These are phyloP conservation scores for Aleiodes sp. DNA, from an alignment of 1,140 invertebrate genomes.

Conservation along the genomic window DNA sequence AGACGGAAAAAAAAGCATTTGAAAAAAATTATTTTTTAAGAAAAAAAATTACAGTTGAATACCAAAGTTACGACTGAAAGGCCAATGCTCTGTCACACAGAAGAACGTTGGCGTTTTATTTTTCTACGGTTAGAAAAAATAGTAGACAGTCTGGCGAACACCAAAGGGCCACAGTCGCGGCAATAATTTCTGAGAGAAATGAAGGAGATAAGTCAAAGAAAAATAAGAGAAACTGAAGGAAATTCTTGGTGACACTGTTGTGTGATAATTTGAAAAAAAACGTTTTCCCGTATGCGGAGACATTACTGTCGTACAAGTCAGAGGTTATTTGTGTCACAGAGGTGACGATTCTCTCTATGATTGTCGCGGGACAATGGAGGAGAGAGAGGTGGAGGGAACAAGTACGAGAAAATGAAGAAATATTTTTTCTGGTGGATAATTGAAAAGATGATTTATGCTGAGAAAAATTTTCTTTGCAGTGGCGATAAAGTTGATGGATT, in stretches of 20 bases:
- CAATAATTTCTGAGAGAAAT: too few species aligned
- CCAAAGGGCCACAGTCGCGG: too few species aligned
- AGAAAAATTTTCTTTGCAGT: too few species aligned
- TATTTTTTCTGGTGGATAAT: too few species aligned
- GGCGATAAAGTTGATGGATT: too few species aligned
- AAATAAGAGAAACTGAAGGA: too few species aligned
- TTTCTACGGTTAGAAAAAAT: neutral
- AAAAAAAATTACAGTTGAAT: too few species aligned
- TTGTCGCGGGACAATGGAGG: neutral
- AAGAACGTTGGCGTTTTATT: neutral
- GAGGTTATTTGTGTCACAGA: neutral
- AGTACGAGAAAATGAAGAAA: neutral
- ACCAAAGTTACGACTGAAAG: neutral
- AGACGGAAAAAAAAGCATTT: too few species aligned
- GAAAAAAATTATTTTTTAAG: too few species aligned
- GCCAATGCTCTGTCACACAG: neutral
- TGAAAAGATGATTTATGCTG: too few species aligned
- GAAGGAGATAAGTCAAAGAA: too few species aligned
- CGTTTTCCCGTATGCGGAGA: neutral
- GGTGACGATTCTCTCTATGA: conserved; percentile 2
- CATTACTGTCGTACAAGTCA: neutral
- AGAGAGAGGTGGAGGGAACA: neutral
- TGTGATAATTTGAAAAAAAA: neutral
- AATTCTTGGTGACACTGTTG: neutral
- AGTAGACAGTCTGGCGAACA: neutral